Evolutionary conservation across 1,140 invertebrate species (phyloP), one percentile per base, ranked within the genome.

Genomic region (Procambarus clarkii): DNA sequence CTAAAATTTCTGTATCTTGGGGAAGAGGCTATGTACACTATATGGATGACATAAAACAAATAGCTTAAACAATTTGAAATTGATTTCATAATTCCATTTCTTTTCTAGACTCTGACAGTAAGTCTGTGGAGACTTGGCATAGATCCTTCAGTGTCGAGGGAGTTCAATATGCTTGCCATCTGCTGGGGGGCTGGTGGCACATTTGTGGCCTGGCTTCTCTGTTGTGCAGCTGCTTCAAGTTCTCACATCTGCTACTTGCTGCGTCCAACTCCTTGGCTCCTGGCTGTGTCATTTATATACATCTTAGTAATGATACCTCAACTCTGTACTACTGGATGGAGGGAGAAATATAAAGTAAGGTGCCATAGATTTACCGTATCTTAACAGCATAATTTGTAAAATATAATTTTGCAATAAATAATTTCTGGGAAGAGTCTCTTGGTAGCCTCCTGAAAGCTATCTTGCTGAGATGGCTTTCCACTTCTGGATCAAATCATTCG

Each of bases 151-250:
- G 15, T 24, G 8, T 45, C 71, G 21, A 54, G 21, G 34, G 44
- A 86, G 11, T n/a, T 91, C 8, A 69, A 45, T 8, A 45, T 54
- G 15, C 44, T 71, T 11, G 83, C 60, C 3, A 54, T 86, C 21
- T 50, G 80, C 48, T 91, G 82, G 77, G 48, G 85, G 58, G 84
- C 84, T 1, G 88, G 74, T 9, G 58, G 85, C 24, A 84, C 84
- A 21, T 74, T 80, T 18, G 78, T 86, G 54, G 85, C 79, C 13
- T 86, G 88, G 88, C 88, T 93, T 44, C 78, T 93, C 48, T 60
- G 34, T 3, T 91, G 54, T 48, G 84, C 92, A 13, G 85, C 78
- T 60, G 78, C 89, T 34, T 76, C 84, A 44, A 83, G 85, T 50
- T 92, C 77, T 69, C 83, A 83, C 71, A 85, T 85, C 45, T 91